These are phyloP conservation scores for Drosophila falleni DNA, from an alignment of 2,888 invertebrate species.

Conservation along the genomic window DNA sequence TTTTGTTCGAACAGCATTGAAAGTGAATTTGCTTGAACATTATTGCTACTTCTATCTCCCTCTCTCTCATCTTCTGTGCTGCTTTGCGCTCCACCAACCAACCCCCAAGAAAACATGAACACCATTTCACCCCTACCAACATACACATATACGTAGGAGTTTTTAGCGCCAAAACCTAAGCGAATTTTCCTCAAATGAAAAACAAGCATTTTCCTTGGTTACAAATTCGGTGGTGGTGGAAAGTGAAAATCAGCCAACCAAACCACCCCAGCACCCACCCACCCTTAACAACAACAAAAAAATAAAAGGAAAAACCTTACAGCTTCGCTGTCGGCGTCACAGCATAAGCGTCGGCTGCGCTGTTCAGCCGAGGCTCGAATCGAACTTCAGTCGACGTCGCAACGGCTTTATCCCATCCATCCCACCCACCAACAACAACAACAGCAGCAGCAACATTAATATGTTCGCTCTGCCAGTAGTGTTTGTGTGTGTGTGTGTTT, in stretches of 20 bases:
- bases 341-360: conserved; percentile 27
- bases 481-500: conserved; percentile 32
- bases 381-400: conserved; percentile 34
- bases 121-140: conserved; percentile 19
- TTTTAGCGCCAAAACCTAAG: conserved; percentile 66
- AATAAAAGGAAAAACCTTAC: conserved; percentile 27
- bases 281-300: conserved; percentile 45
- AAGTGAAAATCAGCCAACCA: conserved; percentile 79
- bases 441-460: too few species aligned
- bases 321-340: conserved; percentile 44
- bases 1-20: conserved; percentile 62
- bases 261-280: conserved; percentile 67
- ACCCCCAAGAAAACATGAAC: conserved; percentile 27
- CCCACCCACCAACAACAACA: conserved; percentile 40
- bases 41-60: conserved; percentile 5
- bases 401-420: conserved; percentile 28
- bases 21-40: conserved; percentile 68
- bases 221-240: conserved; percentile 65
- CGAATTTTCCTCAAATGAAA: conserved; percentile 77
- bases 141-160: not conserved
- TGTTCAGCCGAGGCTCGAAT: conserved; percentile 31
- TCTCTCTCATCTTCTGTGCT: conserved; percentile 1
- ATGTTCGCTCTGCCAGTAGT: conserved; percentile 40
- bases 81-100: conserved; percentile 37
- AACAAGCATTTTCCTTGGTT: conserved; percentile 61